Base-by-base conservation (phyloP, 2,888 invertebrate genomes). In the Leptopilina syphax region DNA sequence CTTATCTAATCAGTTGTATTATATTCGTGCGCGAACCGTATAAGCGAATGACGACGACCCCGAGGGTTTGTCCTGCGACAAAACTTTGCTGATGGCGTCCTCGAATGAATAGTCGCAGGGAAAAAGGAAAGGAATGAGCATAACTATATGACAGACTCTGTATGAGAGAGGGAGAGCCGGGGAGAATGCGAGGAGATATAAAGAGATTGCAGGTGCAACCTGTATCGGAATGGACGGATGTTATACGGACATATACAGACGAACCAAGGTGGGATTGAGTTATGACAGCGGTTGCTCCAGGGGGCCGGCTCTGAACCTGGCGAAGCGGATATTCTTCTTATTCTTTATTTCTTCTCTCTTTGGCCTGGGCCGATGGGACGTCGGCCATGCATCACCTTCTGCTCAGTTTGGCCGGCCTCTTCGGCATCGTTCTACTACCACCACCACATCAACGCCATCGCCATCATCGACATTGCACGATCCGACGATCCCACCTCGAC, bases 231-330 rank as follows among this genome's bases (percentile, higher is more conserved):
- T 83, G 81, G 81, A 82, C 82, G 84, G 73, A 85, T 85, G 83
- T 85, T 18, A 84, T 78, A 84, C 81, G 82, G 81, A 81, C 78
- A 80, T 86, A 84, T 83, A 87, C 87, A 85, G 87, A 86, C 85
- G 87, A 87, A 90, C 87, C 90, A 89, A 91, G 91, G 91, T 91
- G 91, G 92, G 92, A 92, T 92, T 92, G 92, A 92, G 91, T 92
- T 92, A 92, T 92, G 92, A 92, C 92, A 92, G 90, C 90, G 91
- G 89, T 90, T 91, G 91, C 91, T 90, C 91, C 90, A 88, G 91
- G 91, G 90, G 91, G 91, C 91, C 91, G 90, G 89, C 78, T 81
- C 65, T 63, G 65, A 66, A 65, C 67, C 80, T 82, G 85, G 86
- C 88, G 86, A 88, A 88, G 89, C 90, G 89, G 89, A 90, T 90